Evolutionary conservation across 2,797 vertebrate genomes (phyloP).

Genomic region (Morus bassanus): DNA sequence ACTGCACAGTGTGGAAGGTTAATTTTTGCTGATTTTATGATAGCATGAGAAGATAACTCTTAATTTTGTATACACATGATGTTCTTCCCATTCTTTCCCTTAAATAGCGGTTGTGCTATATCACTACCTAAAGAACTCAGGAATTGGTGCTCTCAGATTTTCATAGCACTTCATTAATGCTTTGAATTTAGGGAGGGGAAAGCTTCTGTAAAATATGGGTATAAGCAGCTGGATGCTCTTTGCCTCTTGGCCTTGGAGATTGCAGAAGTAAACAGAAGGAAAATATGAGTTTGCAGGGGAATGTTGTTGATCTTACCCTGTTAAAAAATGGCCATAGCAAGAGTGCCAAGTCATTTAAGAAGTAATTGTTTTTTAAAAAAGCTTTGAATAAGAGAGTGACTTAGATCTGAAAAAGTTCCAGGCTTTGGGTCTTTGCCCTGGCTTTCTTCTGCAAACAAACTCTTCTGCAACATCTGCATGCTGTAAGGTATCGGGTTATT

Average conservation of each 20-base stretch:
- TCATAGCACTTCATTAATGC: background rate
- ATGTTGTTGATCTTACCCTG: slow-evolving; percentile 16
- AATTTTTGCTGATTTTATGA: background rate
- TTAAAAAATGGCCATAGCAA: background rate
- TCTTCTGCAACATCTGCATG: background rate
- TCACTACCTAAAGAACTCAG: background rate
- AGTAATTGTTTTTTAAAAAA: background rate
- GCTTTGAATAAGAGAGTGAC: background rate
- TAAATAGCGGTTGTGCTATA: background rate
- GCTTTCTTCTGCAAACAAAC: background rate
- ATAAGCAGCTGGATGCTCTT: slow-evolving; percentile 36
- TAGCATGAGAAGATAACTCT: background rate
- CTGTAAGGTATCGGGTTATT: background rate
- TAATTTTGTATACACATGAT: accelerated
- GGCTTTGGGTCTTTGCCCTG: slow-evolving; percentile 9
- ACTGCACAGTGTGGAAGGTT: background rate
- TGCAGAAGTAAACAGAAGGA: slow-evolving; percentile 36
- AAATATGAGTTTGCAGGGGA: background rate
- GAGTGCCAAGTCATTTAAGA: background rate
- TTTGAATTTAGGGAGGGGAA: background rate
- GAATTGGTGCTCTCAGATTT: background rate
- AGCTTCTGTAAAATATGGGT: slow-evolving; percentile 2
- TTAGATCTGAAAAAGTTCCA: slow-evolving; percentile 12
- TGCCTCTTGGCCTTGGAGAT: background rate
- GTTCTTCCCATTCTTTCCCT: background rate